Percentiles rank a stretch among this genome's conserved stretches.
Conservation (phyloP, 2,113 vertebrate genomes). For the Psilopsiagon aymara region DNA sequence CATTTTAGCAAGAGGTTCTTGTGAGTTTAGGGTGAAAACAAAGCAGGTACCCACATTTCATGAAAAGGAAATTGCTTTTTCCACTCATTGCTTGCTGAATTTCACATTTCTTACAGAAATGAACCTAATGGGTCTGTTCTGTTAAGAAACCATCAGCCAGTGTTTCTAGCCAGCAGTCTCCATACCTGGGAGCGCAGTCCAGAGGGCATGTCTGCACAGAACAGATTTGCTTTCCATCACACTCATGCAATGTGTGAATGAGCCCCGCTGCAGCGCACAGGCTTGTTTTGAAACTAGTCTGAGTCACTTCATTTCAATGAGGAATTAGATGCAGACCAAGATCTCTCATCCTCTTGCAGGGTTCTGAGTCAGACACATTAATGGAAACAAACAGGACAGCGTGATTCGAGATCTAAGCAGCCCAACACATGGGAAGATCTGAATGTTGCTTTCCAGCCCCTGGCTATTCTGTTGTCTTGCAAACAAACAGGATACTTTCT, state of each 20-base stretch:
- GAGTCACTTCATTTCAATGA: neutral
- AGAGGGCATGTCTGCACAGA: neutral
- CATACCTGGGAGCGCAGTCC: neutral
- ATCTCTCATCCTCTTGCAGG: neutral
- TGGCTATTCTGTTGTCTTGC: neutral
- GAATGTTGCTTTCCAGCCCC: neutral
- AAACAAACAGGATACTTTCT: neutral
- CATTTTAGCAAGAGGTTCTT: neutral
- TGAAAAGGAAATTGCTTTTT: neutral
- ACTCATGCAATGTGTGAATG: neutral
- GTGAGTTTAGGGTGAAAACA: neutral
- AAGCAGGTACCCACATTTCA: rapidly evolving
- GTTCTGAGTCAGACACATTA: neutral
- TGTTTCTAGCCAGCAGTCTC: neutral
- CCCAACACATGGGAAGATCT: neutral
- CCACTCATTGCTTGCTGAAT: neutral
- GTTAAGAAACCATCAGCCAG: neutral
- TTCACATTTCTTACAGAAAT: neutral
- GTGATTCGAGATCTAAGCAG: neutral
- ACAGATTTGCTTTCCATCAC: neutral
- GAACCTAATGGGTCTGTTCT: neutral
- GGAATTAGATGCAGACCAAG: neutral
- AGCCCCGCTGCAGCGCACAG: neutral
- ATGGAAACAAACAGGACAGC: neutral
- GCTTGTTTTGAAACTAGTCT: neutral